Evolutionary conservation across 2,888 invertebrate genomes (phyloP).

Genomic region (Hypomecis atomaria): DNA sequence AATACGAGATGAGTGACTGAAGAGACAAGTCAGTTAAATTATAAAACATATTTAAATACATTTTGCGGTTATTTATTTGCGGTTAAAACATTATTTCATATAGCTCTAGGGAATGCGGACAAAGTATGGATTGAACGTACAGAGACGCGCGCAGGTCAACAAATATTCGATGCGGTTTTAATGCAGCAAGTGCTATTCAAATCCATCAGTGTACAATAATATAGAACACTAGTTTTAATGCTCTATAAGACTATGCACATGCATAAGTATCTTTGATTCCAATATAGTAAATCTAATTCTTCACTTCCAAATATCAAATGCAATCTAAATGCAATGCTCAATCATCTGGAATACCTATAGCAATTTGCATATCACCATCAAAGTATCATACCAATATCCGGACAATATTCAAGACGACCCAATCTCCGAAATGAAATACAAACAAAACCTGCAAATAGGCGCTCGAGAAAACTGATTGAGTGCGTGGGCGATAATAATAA

Average conservation of each 20-base stretch:
- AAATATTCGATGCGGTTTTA: constrained; percentile 44
- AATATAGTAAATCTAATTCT: no score
- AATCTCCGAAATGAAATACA: constrained; percentile 20
- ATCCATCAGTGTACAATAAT: neutral
- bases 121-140: constrained; percentile 38
- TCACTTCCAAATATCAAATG: no score
- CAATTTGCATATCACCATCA: no score
- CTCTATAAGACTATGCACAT: no score
- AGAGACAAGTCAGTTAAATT: no score
- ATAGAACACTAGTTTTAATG: no score
- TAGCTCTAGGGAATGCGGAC: constrained; percentile 31
- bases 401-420: constrained; percentile 11
- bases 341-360: no score
- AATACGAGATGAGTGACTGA: no score
- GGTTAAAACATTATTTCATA: neutral
- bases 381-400: neutral
- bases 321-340: no score
- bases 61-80: neutral
- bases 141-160: constrained; percentile 47
- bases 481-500: constrained; percentile 26
- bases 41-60: neutral
- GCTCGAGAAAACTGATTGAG: constrained; percentile 25
- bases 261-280: no score
- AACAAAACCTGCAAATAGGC: constrained; percentile 28
- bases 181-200: constrained; percentile 22